Evolutionary conservation across 2,888 invertebrate genomes (phyloP), one percentile per base, ranked within the genome.

Genomic region (Alentia gelatinosa): DNA sequence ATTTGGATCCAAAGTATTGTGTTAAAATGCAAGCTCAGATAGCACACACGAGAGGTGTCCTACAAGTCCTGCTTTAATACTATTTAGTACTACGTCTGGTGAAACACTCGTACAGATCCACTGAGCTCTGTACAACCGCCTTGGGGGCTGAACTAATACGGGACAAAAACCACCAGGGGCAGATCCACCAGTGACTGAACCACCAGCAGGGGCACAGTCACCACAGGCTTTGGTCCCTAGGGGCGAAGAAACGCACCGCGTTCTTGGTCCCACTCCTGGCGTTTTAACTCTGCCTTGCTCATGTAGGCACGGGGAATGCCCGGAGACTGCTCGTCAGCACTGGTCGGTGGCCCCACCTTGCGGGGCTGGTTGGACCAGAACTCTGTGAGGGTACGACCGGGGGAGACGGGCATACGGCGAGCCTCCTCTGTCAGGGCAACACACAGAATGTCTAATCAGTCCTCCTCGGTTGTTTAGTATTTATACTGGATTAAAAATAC

Each of bases 181-280:
- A 47, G 47, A 47, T 19, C 7, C 47, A 47, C 47, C 19, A 47
- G 9, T 19, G n/a, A n/a, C n/a, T n/a, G n/a, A n/a, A n/a, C n/a
- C n/a, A n/a, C n/a, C n/a, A n/a, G n/a, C n/a, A n/a, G n/a, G n/a
- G n/a, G n/a, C n/a, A n/a, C n/a, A n/a, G n/a, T n/a, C n/a, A n/a
- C n/a, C n/a, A n/a, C n/a, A n/a, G n/a, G n/a, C n/a, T n/a, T n/a
- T n/a, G n/a, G n/a, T n/a, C n/a, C n/a, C n/a, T n/a, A 68, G 4
- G 68, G 30, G 26, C 68, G n/a, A n/a, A 30, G 4, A 68, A 68
- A 88, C 88, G 19, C 88, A 98, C 98, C 98, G 97, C 97, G 97
- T 97, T 99, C 98, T 96, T 97, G 97, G 94, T 98, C 98, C 98
- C 98, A 98, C 97, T 99, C 98, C 95, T 98, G 97, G 96, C 98